phyloP scores from a whole-genome alignment of 2,797 vertebrate genomes.

The Gymnocypris eckloni region DNA sequence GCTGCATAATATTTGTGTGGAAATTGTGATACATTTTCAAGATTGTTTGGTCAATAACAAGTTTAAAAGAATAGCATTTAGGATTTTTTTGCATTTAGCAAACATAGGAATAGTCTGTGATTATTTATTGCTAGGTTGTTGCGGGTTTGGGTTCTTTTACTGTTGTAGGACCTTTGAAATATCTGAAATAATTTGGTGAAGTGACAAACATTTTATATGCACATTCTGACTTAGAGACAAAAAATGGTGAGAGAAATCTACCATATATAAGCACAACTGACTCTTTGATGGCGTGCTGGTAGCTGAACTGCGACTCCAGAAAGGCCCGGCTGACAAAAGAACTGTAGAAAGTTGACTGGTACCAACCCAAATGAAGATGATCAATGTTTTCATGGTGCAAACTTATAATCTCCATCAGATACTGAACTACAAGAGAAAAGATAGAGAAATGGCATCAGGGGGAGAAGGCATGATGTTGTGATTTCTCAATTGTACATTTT shows the following conservation, averaged over 20 bases:
- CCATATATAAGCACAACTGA: conserved; percentile 98
- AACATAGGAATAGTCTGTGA: neutral
- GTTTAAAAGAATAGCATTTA: too few relatives aligned
- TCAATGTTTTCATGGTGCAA: conserved; percentile 98
- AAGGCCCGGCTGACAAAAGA: conserved; percentile 97
- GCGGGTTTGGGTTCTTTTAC: neutral
- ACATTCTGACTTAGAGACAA: neutral
- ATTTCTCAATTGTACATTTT: neutral
- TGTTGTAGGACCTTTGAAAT: neutral
- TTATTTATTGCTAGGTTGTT: neutral
- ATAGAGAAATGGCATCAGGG: neutral
- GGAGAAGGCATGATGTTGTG: neutral
- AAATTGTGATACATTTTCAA: too few relatives aligned
- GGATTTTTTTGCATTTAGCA: too few relatives aligned
- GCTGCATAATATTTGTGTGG: conserved; percentile 41
- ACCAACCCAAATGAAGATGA: too few relatives aligned
- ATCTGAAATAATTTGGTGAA: neutral
- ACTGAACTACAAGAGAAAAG: conserved; percentile 85
- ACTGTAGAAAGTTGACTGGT: conserved; percentile 96
- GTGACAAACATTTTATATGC: neutral
- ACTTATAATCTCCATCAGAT: conserved; percentile 99
- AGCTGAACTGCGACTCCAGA: conserved; percentile 98
- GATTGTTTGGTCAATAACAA: too few relatives aligned
- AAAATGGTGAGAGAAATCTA: conserved; percentile 65
- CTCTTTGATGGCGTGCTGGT: conserved; percentile 98